Evolutionary conservation across 2,888 invertebrate genomes (phyloP).

Genomic region (Rhogogaster chlorosoma): DNA sequence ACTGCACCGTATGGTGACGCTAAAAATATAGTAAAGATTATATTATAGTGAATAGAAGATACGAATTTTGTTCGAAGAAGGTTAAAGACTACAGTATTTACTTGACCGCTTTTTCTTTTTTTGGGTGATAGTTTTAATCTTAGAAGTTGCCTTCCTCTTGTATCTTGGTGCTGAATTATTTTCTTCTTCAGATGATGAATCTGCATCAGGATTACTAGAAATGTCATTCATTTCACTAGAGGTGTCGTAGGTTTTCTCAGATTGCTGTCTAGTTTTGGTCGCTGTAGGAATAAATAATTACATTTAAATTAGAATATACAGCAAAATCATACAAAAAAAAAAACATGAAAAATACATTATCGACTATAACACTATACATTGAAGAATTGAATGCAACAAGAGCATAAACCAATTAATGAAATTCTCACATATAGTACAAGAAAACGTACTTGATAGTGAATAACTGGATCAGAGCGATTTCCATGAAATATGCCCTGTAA

Average conservation of each 20-base stretch:
- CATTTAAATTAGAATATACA: neutral
- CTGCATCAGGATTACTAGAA: neutral
- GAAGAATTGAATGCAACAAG: neutral
- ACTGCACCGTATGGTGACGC: conserved; percentile 44
- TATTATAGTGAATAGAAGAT: neutral
- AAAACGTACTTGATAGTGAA: neutral
- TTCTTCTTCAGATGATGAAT: neutral
- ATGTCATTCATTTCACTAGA: neutral
- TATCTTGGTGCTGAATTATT: neutral
- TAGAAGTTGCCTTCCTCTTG: neutral
- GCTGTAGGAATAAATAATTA: neutral
- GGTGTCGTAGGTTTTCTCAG: neutral
- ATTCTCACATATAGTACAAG: neutral
- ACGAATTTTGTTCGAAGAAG: neutral
- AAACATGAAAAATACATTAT: neutral
- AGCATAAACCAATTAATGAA: neutral
- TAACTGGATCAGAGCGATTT: neutral
- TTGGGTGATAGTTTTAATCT: neutral
- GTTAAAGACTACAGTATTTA: neutral
- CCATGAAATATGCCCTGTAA: neutral
- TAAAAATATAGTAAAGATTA: neutral
- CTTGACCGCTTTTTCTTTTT: conserved; percentile 27
- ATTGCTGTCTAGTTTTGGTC: neutral
- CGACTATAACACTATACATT: neutral
- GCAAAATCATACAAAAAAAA: neutral